phyloP scores from a whole-genome alignment of 2,113 vertebrate species.

The Pongo pygmaeus region DNA sequence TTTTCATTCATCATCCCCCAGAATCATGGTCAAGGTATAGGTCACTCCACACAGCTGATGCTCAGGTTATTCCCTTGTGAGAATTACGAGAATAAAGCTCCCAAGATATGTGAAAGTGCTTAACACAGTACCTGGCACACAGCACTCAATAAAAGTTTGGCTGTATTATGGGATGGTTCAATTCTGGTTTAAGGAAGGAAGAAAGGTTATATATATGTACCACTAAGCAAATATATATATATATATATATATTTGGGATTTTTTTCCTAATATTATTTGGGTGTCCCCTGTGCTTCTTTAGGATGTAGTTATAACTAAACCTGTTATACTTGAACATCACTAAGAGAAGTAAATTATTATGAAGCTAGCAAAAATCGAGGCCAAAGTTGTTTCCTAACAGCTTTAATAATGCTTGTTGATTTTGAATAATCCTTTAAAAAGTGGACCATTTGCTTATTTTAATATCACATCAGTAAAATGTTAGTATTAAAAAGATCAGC shows the following conservation, averaged over 20 bases:
- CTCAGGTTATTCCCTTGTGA: neutral
- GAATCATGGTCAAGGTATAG: neutral
- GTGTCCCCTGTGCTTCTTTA: neutral
- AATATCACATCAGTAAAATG: slow-evolving; percentile 39
- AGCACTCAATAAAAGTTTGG: neutral
- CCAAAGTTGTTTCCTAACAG: slow-evolving; percentile 45
- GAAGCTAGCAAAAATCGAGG: slow-evolving; percentile 32
- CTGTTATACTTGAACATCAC: slow-evolving; percentile 68
- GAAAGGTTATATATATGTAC: neutral
- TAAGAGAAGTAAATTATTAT: neutral
- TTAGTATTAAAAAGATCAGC: slow-evolving; percentile 45
- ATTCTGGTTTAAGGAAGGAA: slow-evolving; percentile 42
- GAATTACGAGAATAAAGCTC: neutral
- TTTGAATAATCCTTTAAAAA: slow-evolving; percentile 52
- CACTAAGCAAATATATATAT: no score
- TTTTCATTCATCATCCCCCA: neutral
- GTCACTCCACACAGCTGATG: neutral
- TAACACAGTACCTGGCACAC: neutral
- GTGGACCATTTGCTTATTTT: slow-evolving; percentile 54
- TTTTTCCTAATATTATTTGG: neutral
- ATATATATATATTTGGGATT: no score
- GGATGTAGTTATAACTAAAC: slow-evolving; percentile 31
- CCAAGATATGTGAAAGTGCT: neutral
- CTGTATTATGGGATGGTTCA: neutral
- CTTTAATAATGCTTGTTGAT: slow-evolving; percentile 73